phyloP scores from a whole-genome alignment of 2,797 vertebrate species.

The Oreonectes daqikongensis region DNA sequence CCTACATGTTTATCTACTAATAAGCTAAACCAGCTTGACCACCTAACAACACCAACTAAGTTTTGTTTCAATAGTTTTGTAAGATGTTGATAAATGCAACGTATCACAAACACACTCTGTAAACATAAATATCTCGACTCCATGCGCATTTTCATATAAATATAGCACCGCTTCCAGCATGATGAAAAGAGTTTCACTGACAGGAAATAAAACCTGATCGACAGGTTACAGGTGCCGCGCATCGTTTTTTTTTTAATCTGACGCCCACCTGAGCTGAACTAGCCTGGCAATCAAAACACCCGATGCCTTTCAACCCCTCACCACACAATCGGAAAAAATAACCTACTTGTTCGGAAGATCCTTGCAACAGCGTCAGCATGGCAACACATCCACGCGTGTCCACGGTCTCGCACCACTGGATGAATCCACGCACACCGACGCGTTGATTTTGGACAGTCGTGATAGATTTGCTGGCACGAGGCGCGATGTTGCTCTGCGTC shows the following conservation, averaged over 20 bases:
- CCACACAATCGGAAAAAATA: neutral
- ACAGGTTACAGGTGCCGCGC: slow-evolving; percentile 55
- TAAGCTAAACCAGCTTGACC: no score
- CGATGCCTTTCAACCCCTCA: neutral
- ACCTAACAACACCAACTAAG: no score
- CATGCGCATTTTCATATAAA: no score
- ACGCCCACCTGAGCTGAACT: neutral
- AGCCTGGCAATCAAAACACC: neutral
- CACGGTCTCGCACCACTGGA: neutral
- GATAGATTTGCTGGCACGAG: neutral
- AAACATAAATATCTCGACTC: no score
- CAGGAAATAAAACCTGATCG: neutral
- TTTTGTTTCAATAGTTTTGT: neutral
- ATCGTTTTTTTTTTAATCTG: slow-evolving; percentile 26
- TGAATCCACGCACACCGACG: neutral
- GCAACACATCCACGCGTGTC: slow-evolving; percentile 17
- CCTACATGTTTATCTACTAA: no score
- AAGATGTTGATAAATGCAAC: neutral
- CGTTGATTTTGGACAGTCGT: neutral
- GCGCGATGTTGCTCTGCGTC: neutral
- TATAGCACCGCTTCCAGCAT: no score
- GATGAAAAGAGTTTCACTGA: slow-evolving; percentile 6
- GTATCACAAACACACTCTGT: neutral
- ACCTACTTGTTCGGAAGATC: neutral
- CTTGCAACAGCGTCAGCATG: slow-evolving; percentile 3